Conservation (phyloP, 2,888 invertebrate genomes). For the Zhuqinia jingwanae region DNA sequence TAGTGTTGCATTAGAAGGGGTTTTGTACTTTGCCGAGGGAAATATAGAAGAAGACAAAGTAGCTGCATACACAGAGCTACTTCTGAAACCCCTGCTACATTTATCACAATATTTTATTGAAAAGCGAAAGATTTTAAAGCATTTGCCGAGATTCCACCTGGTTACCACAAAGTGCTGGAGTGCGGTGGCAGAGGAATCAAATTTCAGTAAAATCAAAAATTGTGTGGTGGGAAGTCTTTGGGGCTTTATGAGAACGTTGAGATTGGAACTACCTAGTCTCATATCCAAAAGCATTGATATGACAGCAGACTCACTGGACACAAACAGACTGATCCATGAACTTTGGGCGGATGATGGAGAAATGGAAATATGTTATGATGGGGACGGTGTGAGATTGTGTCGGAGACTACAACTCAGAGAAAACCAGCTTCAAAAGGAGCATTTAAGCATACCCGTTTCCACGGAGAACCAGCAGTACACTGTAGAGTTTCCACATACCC, state of each 20-base stretch:
- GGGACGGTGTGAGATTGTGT: background rate
- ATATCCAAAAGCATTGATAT: conserved; percentile 9
- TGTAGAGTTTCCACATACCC: background rate
- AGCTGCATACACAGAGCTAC: background rate
- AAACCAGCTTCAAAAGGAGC: background rate
- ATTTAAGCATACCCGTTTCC: background rate
- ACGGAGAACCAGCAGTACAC: background rate
- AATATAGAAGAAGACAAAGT: too few relatives aligned
- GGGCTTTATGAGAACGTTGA: conserved; percentile 3
- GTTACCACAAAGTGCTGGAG: background rate
- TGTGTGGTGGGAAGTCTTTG: background rate
- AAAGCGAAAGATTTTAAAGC: background rate
- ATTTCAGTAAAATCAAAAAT: too few relatives aligned
- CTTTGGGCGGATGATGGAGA: background rate
- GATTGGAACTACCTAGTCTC: background rate
- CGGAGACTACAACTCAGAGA: background rate
- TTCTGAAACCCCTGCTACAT: background rate
- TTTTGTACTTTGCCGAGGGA: too few relatives aligned
- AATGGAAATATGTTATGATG: background rate
- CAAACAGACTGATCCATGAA: background rate
- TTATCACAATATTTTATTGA: background rate
- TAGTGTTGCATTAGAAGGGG: too few relatives aligned
- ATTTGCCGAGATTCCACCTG: background rate
- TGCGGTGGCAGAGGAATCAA: background rate
- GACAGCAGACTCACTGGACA: too few relatives aligned